These are phyloP conservation scores for Hipposideros larvatus DNA, from an alignment of 2,797 vertebrate genomes.

Conservation along the genomic window DNA sequence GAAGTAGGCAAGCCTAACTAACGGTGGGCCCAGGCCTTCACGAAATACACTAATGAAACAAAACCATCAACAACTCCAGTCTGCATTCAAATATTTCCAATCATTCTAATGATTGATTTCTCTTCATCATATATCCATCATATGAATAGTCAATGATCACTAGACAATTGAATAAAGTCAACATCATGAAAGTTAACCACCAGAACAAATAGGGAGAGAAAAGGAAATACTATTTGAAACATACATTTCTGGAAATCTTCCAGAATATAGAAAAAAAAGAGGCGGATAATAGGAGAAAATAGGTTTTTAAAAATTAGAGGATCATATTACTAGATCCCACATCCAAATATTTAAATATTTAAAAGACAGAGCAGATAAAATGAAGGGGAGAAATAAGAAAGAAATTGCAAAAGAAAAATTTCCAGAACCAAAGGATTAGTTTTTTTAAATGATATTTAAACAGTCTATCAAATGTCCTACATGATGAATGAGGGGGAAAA, in stretches of 20 bases:
- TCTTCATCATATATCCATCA: not conserved
- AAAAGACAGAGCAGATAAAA: not conserved
- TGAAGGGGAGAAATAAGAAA: not conserved
- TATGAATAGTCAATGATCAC: not conserved
- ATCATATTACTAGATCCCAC: not conserved
- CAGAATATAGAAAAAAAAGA: not conserved
- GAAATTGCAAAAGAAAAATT: not conserved
- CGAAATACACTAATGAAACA: not conserved
- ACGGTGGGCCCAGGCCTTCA: not conserved
- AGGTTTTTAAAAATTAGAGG: not conserved
- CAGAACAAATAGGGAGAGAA: conserved; percentile 17
- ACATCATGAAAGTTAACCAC: not conserved
- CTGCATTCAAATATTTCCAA: not conserved
- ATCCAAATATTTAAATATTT: not conserved
- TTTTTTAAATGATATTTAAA: not conserved
- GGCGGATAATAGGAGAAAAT: not conserved
- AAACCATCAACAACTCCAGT: not conserved
- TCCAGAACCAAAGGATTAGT: not conserved
- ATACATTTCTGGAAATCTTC: not conserved
- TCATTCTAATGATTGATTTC: not conserved
- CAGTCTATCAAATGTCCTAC: not conserved
- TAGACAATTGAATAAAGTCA: not conserved
- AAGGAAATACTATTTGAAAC: not conserved
- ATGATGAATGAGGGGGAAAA: not conserved
- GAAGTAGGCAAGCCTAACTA: not conserved